Base-by-base conservation (phyloP, 2,113 vertebrate genomes). In the Lepus timidus region DNA sequence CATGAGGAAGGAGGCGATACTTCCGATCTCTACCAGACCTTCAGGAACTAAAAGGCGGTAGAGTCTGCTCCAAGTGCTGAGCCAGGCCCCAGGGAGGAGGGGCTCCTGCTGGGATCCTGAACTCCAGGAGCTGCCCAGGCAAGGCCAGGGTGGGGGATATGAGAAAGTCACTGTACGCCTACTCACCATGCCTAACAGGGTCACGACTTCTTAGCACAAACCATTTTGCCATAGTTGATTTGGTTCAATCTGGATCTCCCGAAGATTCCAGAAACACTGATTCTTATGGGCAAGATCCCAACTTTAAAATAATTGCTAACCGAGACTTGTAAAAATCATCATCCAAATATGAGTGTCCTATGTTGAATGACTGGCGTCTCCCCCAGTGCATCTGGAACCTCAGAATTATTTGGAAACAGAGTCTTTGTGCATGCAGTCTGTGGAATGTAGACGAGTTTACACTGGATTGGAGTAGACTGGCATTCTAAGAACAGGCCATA, bases 191-290 rank as follows among this genome's bases (percentile, higher is more conserved):
- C 16, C 12, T 4, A 27, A 70, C 20, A 52, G 36, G 16, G 8
- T 1, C 9, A 62, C 9, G 52, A 14, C 25, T 39, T 44, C 14
- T 62, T 2, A n/a, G 6, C 0, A 1, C 8, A 36, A 61, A 3
- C 25, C 19, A 23, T 58, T 68, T 76, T 71, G 80, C 6, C 17
- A 6, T 10, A 33, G 44, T 44, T 44, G 44, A 44, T 44, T 44
- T 44, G 16, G 49, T 70, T 31, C 61, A 65, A 62, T 22, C 58
- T 61, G 20, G 25, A 27, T n/a, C 83, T 83, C 85, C 67, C 49
- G 61, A 74, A 90, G 74, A 11, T 22, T 74, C 80, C 51, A 80
- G 81, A 90, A 85, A 61, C 58, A 73, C 22, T 55, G 22, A 73
- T 58, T 39, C 71, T 92, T 58, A 89, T 12, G 58, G 52, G 52